Evolutionary conservation across 2,888 invertebrate species (phyloP), one percentile per base, ranked within the genome.

Genomic region (Melinaea menophilus): DNA sequence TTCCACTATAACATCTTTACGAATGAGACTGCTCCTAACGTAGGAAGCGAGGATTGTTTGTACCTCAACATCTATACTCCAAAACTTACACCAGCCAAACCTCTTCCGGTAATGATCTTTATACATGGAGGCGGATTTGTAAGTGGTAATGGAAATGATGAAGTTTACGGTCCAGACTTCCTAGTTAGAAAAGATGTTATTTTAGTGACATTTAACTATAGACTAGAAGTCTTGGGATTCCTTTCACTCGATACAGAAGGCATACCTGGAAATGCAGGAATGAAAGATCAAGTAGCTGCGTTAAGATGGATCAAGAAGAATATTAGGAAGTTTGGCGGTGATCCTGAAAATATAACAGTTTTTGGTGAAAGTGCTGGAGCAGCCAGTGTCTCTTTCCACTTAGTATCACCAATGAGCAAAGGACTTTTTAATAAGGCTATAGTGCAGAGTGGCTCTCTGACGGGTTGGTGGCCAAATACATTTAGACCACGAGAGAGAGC

Each of bases 391-490:
- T 73, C 77, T 0, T 84, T 73, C 48, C 90, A 88, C 70, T 71
- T 90, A 5, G 66, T 87, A 33, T 91, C 91, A 2, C 88, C 89
- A 0, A 86, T 90, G 85, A 76, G 79, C 0, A 80, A 80, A 72
- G 82, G 80, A 0, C 73, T 86, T 1, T 85, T 85, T 55, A 77
- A 76, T 45, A 79, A 75, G 67, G 84, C 91, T 2, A 95, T 95
- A 47, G 89, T 93, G 0, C 94, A 95, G 75, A 95, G 95, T 73
- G 95, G 95, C 0, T 92, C 92, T 0, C 89, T 92, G 0, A 84
- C 7, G 81, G 72, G 3, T 77, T 80, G 58, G 80, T 92, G 92
- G 91, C 87, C 93, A 82, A 62, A 85, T 81, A 81, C 68, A 76
- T 1, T 11, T 70, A 5, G 34, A 77, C 0, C 79, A 76, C 62